Evolutionary conservation across 2,888 invertebrate genomes (phyloP), one percentile per base, ranked within the genome.

Genomic region (Atethmia centrago): DNA sequence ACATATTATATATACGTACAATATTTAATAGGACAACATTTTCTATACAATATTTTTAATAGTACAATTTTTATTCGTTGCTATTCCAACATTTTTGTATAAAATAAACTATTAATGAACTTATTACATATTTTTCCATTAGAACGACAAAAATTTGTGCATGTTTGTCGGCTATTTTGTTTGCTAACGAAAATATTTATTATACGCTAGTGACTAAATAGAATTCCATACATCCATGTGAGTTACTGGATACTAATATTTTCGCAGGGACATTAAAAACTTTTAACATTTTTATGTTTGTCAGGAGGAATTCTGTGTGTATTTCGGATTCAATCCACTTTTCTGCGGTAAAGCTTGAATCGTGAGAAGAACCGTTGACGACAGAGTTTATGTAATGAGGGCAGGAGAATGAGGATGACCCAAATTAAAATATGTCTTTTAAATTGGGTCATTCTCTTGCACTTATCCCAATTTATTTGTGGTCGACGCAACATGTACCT

Each of bases 101-200:
- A n/a, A n/a, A n/a, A n/a, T n/a, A n/a, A n/a, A n/a, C n/a, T n/a
- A n/a, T n/a, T n/a, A 28, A 62, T 66, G 51, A 76, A 76, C 67
- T 81, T 76, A 76, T 55, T 42, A 67, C 58, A 67, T 80, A 67
- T 67, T 71, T 81, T 76, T 49, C 21, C n/a, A 62, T 69, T 74
- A 61, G 7, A 69, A 45, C 14, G 47, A 31, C 12, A 21, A 62
- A 61, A 25, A 28, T 2, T 31, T 58, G 14, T 1, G 19, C n/a
- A 45, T 71, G n/a, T 62, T 66, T 62, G 28, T 1, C 0, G 9
- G 42, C n/a, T 77, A 36, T 49, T 61, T 64, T 55, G 53, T 51
- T 77, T 25, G 25, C 25, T 42, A 76, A 65, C 25, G 49, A 25
- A 49, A 49, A 49, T 76, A 42, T 40, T 16, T 21, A 40, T 25